Evolutionary conservation across 2,888 invertebrate genomes (phyloP), one percentile per base, ranked within the genome.

Genomic region (Coelopa pilipes): DNA sequence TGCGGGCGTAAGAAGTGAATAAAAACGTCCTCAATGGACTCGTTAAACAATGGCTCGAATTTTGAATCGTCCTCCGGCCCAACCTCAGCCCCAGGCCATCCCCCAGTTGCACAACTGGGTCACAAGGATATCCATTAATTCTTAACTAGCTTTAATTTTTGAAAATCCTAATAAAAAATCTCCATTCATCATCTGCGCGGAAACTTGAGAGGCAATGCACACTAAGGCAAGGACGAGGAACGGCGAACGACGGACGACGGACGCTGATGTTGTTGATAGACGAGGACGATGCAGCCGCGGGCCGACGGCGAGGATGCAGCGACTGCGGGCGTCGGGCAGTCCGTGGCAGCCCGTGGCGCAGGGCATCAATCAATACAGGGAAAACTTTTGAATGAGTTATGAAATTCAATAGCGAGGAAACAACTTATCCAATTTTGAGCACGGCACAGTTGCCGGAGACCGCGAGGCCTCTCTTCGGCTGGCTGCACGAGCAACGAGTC

Each of bases 51-150:
- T 34, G 34, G 34, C 34, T 34, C 34, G 34, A 34, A 34, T 34
- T 34, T 34, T 34, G 34, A 11, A 21, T 21, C 13, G 3, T 55
- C 17, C 55, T 55, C 11, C 17, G 57, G 3, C n/a, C 11, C 19
- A 21, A 19, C 2, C 34, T 21, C 34, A 1, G 12, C 60, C 7
- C 34, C 34, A 9, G 21, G 9, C 11, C 4, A 34, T 15, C 55
- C 19, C 0, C 15, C 45, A 59, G 24, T 70, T 21, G n/a, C n/a
- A n/a, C n/a, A 63, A 63, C 55, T 79, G 76, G 80, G 79, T 80
- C 79, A 79, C 75, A 77, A 77, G 77, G 71, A 80, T 77, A 78
- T 76, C 75, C 76, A 78, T 79, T 80, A 78, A 78, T 79, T 77
- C 78, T 77, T 78, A 77, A 77, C 76, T 75, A 74, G 68, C 75